Base-by-base conservation (phyloP, 92 coral and sea anemone species). In the Heteractis magnifica region DNA sequence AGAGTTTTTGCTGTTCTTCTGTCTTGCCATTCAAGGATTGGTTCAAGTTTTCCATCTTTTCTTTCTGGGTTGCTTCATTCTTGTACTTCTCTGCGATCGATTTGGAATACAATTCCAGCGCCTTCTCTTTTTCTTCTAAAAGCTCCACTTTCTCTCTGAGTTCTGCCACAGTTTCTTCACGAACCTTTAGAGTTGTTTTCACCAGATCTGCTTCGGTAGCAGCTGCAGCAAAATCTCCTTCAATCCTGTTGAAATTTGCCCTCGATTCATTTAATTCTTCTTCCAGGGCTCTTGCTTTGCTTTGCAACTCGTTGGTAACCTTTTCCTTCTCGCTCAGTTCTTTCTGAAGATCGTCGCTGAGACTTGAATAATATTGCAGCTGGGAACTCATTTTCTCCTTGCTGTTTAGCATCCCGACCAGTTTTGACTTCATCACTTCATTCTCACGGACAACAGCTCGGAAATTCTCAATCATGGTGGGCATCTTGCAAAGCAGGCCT, bases 381-480 rank as follows among this genome's bases (percentile, higher is more conserved):
- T 93, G 92, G 58, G 79, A 59, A 18, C 83, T 92, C 13, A 89
- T 82, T 58, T 93, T 93, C n/a, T 93, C 92, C 82, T 87, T 93
- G 62, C 71, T 79, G 13, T 79, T 55, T 3, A 84, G 51, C 51
- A 87, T 41, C 19, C 87, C 95, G 49, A 79, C 71, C 4, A 93
- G 71, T 72, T 91, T 93, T 4, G 88, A 86, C 18, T 84, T 88
- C 56, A 93, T 20, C 6, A 48, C 83, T 75, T 91, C 94, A 71
- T 93, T 93, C 65, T 93, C 98, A 6, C 83, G 93, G 5, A 93
- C 95, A 19, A 93, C 92, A 21, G 95, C 90, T 49, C 94, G 86
- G 87, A 93, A 91, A 49, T 91, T 93, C 81, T 91, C 94, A 20
- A 93, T 85, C 94, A 93, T 89, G n/a, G 82, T 89, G 41, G 98